Percentiles rank a stretch among this genome's conserved stretches.
phyloP scores from a whole-genome alignment of 1,140 invertebrate genomes.

The Proctacanthus coquilletti region DNA sequence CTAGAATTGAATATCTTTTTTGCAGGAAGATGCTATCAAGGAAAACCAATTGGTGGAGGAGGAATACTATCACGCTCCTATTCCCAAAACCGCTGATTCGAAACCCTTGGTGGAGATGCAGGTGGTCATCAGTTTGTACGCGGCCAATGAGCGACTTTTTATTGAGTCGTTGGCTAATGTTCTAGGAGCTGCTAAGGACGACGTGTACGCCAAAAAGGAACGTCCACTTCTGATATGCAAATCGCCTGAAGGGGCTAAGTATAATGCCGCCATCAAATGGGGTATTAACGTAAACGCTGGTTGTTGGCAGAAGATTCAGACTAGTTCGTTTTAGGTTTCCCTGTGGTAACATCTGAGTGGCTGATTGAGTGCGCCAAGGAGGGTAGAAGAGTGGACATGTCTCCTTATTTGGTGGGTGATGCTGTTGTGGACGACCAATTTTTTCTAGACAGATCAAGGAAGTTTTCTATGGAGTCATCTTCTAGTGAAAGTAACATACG shows the following conservation, averaged over 20 bases:
- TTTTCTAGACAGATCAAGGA: no score
- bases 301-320: no score
- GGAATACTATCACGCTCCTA: constrained; percentile 46
- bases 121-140: constrained; percentile 60
- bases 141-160: constrained; percentile 50
- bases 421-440: constrained; percentile 16
- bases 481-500: no score
- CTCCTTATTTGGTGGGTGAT: constrained; percentile 42
- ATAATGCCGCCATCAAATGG: constrained; percentile 71
- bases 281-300: constrained; percentile 30
- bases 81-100: constrained; percentile 30
- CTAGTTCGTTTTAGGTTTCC: constrained; percentile 22
- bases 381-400: constrained; percentile 38
- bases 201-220: constrained; percentile 37
- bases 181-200: constrained; percentile 48
- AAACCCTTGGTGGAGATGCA: constrained; percentile 52
- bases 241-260: constrained; percentile 58
- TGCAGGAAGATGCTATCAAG: constrained; percentile 43
- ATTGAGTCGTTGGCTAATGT: constrained; percentile 47
- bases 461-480: no score
- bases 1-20: constrained; percentile 5
- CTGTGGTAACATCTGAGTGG: constrained; percentile 60
- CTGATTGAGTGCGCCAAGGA: constrained; percentile 47
- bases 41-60: constrained; percentile 37
- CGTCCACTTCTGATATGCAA: constrained; percentile 49